Evolutionary conservation across 2,797 vertebrate species (phyloP), one percentile per base, ranked within the genome.

Genomic region (Valencia hispanica): DNA sequence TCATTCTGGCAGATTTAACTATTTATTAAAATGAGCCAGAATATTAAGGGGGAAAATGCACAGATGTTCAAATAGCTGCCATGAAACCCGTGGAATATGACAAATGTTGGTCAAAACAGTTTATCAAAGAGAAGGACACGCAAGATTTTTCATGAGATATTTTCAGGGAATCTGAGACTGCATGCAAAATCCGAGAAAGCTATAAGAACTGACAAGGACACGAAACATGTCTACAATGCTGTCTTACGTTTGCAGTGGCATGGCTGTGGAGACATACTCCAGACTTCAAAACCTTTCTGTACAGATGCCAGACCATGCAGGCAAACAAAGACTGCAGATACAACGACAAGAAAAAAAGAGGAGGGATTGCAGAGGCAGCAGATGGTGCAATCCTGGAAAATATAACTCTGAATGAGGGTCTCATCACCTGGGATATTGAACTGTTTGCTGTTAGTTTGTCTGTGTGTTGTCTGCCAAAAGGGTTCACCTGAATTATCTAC

Each of bases 341-440:
- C 59, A 63, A 32, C 22, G 59, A 63, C 32, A 34, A 63, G 59
- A 63, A 32, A 20, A 63, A 27, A 32, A 17, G 15, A 47, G 43
- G 27, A 69, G n/a, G 39, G 39, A 18, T 48, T 9, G 45, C 43
- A 69, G 68, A 47, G 68, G 43, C 68, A 69, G 43, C 68, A 69
- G 68, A 50, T 70, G 68, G 68, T 70, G 30, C 47, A 70, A 70
- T 70, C 27, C 30, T 34, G 45, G 34, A 50, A 50, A 70, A 32
- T 50, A 32, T 34, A 32, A 22, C 17, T 50, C 68, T 32, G 18
- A 50, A 50, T 30, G 68, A 70, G 1, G 1, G 18, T 70, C 68
- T 32, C 68, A 50, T 50, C n/a, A 34, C 30, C 68, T 10, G 18
- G 10, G 30, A 34, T 70, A 48, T 48, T 34, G 47, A 70, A 50